These are phyloP conservation scores for Oxyscelio sp. DNA, from an alignment of 2,888 invertebrate species.

Conservation along the genomic window DNA sequence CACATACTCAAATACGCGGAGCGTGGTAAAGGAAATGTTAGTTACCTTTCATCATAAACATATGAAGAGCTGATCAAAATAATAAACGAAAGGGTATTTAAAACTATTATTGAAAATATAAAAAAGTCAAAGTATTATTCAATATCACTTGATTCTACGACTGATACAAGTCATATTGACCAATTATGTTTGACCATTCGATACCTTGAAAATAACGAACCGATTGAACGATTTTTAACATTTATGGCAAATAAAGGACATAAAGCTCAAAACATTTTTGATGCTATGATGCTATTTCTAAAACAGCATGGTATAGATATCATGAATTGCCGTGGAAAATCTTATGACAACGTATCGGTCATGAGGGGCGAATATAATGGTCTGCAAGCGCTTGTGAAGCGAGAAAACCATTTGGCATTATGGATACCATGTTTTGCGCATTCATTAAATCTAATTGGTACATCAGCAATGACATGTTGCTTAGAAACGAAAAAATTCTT, in stretches of 20 bases:
- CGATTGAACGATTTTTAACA: slow-evolving; percentile 43
- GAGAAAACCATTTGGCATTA: slow-evolving; percentile 42
- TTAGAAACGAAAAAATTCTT: slow-evolving; percentile 10
- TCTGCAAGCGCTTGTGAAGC: slow-evolving; percentile 31
- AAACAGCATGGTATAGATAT: slow-evolving; percentile 56
- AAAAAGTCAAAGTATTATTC: no score
- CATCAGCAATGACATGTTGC: slow-evolving; percentile 3
- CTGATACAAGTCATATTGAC: slow-evolving; percentile 59
- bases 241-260: slow-evolving; percentile 22
- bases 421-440: slow-evolving; percentile 50
- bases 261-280: slow-evolving; percentile 27
- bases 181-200: slow-evolving; percentile 51
- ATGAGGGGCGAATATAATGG: slow-evolving; percentile 65
- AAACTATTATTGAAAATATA: no score
- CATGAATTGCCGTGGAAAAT: slow-evolving; percentile 66
- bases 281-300: slow-evolving; percentile 48
- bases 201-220: slow-evolving; percentile 29
- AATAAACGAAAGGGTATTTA: no score
- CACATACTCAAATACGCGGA: no score
- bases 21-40: no score
- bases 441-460: slow-evolving; percentile 44
- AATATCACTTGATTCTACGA: no score
- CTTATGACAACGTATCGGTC: slow-evolving; percentile 68
- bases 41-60: no score
- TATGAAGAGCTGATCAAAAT: no score